Evolutionary conservation across 2,888 invertebrate species (phyloP), one percentile per base, ranked within the genome.

Genomic region (Noctua janthina): DNA sequence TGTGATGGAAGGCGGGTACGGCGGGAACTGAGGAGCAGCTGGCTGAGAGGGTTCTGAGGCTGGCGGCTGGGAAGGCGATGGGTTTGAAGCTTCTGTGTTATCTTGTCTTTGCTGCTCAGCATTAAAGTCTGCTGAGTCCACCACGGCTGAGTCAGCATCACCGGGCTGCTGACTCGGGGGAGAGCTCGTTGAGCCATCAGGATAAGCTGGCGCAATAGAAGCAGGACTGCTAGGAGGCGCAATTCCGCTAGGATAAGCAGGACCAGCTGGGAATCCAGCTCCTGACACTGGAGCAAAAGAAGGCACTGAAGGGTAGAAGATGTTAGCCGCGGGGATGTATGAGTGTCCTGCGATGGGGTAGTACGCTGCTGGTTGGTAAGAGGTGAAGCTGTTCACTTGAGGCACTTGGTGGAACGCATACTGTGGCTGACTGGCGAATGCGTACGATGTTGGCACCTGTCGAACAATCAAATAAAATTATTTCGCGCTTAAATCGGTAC

Each of bases 111-210:
- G 89, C 83, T 93, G 92, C 49, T 90, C 76, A 77, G 88, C 84
- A n/a, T 91, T 85, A 73, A 85, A 91, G 46, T 96, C 95, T 6
- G 96, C 95, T 10, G 96, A 96, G 67, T 97, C 96, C 62, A 96
- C 91, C 0, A 96, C 94, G n/a, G 95, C 90, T 2, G 95, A 92
- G 74, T 96, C 96, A 29, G 93, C 91, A 76, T 96, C 96, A 8
- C 95, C 95, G 0, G 91, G 83, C 20, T 92, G 90, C 73, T 93
- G 91, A 46, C 51, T 39, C 51, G 91, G 78, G 3, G 94, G 92
- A 17, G 74, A 69, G 70, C 82, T 90, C 0, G 92, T 91, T 43
- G 73, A 67, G 29, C 67, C 73, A 75, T 80, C 85, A 62, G 91
- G 85, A n/a, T 83, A 84, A 15, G 81, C 70, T 35, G 89, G 87